Base-by-base conservation (phyloP, 2,797 vertebrate genomes). In the Carapus acus region DNA sequence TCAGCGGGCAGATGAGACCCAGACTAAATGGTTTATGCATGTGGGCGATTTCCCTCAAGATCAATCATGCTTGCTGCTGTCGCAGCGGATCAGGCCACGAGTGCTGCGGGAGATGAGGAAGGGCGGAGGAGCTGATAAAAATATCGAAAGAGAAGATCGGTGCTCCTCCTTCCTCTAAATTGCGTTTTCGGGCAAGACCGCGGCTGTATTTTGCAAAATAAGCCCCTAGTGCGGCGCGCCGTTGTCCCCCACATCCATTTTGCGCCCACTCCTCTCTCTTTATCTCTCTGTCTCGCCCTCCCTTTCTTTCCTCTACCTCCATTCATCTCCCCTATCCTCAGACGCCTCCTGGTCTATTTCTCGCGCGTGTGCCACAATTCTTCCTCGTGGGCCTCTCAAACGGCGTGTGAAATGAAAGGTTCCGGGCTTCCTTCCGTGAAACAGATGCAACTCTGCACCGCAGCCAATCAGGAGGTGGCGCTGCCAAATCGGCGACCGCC, bases 391-490 rank as follows among this genome's bases (percentile, higher is more conserved):
- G 65, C 64, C 60, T 60, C 70, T 77, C 63, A 80, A 83, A 68
- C 61, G 34, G 58, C 71, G 75, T 81, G 75, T 79, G 80, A 83
- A 85, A 82, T 80, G 71, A 77, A 58, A 69, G 49, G 61, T 75
- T 74, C 63, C 43, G 2, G 14, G 36, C 56, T 31, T 73, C 58
- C n/a, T 58, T 62, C 58, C 60, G 43, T 66, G 65, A 69, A 78
- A 74, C 82, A 81, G 78, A 81, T 84, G 80, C 65, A 73, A 51
- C 66, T 69, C 58, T 37, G 14, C 8, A 45, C 46, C 36, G 63
- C 69, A 39, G 8, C 68, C 75, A 76, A 76, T 80, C 69, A 62
- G 52, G 64, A 49, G 15, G 42, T 40, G 15, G 41, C 0, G 18
- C 53, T 4, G 6, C 58, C 59, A 69, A 74, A 58, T 76, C 52